phyloP scores from a whole-genome alignment of 1,140 invertebrate genomes.

The Panagrolaimus sp. region DNA sequence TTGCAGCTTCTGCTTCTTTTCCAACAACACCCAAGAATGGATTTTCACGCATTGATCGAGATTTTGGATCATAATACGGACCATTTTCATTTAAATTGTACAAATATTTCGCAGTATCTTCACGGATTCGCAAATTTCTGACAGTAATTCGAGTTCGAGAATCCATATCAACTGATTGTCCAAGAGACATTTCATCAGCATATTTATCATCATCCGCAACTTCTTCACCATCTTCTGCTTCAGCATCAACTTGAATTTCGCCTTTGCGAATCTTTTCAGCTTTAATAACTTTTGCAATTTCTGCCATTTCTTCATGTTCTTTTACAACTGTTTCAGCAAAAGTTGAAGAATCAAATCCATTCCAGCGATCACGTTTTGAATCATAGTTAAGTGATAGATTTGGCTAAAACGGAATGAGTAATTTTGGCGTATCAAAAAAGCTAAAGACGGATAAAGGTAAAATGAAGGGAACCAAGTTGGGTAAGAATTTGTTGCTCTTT shows the following conservation, averaged over 20 bases:
- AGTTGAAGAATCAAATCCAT: conserved; percentile 84
- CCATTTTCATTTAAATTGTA: conserved; percentile 92
- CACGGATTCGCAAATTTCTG: conserved; percentile 89
- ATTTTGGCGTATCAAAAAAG: too few relatives aligned
- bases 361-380: conserved; percentile 89
- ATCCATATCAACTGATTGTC: conserved; percentile 72
- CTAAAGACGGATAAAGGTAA: too few relatives aligned
- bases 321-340: conserved; percentile 71
- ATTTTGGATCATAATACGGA: conserved; percentile 90
- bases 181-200: conserved; percentile 81
- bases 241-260: conserved; percentile 30
- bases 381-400: conserved; percentile 68
- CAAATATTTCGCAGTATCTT: conserved; percentile 95
- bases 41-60: conserved; percentile 95
- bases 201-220: conserved; percentile 64
- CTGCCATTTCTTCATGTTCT: conserved; percentile 91
- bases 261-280: conserved; percentile 39
- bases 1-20: conserved; percentile 65
- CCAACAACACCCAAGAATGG: conserved; percentile 65
- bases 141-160: conserved; percentile 93
- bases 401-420: conserved; percentile 58
- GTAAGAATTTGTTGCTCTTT: too few relatives aligned
- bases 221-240: conserved; percentile 49
- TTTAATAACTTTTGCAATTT: conserved; percentile 61
- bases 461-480: too few relatives aligned